phyloP scores from a whole-genome alignment of 1,140 invertebrate genomes.

The Belonocnema kinseyi region DNA sequence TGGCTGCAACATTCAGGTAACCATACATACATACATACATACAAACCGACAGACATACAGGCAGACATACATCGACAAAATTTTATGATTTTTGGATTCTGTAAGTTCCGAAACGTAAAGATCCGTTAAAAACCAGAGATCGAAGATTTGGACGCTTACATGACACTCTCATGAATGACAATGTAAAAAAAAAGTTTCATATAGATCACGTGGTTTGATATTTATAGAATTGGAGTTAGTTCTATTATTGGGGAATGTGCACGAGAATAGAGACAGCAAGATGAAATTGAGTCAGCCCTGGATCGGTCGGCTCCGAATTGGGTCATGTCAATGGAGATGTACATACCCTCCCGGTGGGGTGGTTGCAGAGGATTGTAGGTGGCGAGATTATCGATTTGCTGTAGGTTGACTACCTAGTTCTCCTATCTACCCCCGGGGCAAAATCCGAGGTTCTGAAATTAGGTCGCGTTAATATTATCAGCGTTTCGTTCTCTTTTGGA shows the following conservation, averaged over 20 bases:
- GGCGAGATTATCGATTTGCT: constrained; percentile 45
- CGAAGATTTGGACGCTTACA: too few species aligned
- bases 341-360: constrained; percentile 24
- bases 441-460: constrained; percentile 51
- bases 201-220: background rate
- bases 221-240: constrained; percentile 8
- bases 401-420: constrained; percentile 35
- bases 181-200: too few species aligned
- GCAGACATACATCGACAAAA: too few species aligned
- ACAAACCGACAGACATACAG: too few species aligned
- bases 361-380: constrained; percentile 31
- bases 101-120: too few species aligned
- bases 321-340: constrained; percentile 27
- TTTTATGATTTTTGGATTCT: too few species aligned
- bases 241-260: constrained; percentile 23
- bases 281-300: constrained; percentile 29
- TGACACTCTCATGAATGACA: too few species aligned
- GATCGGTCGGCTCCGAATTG: constrained; percentile 22
- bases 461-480: constrained; percentile 49
- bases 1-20: too few species aligned
- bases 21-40: too few species aligned
- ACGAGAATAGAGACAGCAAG: constrained; percentile 29
- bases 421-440: constrained; percentile 33
- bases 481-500: constrained; percentile 40
- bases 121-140: too few species aligned